Evolutionary conservation across 1,140 invertebrate species (phyloP).

Genomic region (Mesaphorura yosii): DNA sequence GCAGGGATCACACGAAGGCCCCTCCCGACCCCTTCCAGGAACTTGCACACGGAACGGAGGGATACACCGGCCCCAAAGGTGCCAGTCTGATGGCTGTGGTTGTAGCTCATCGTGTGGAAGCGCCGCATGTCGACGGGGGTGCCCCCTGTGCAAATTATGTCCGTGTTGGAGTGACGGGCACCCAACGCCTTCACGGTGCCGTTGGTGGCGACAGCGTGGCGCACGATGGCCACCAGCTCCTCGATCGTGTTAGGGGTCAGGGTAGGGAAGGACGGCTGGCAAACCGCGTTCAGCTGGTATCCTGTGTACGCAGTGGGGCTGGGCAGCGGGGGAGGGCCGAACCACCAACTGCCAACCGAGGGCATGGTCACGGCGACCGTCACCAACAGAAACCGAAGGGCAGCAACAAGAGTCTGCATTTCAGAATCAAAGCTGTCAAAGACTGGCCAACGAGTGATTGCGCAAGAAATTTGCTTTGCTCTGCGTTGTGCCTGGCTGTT

Average conservation of each 20-base stretch:
- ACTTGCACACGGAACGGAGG: not conserved
- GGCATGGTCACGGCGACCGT: too few species aligned
- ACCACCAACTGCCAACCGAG: too few species aligned
- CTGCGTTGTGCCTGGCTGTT: too few species aligned
- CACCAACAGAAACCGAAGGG: too few species aligned
- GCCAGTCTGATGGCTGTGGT: not conserved
- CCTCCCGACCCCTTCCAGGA: not conserved
- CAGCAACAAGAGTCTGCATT: too few species aligned
- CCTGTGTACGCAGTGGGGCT: too few species aligned
- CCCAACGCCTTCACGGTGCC: conserved; percentile 3
- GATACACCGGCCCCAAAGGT: conserved; percentile 4
- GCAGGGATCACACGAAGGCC: conserved; percentile 9
- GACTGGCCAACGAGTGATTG: too few species aligned
- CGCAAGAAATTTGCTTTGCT: too few species aligned
- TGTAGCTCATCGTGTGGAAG: not conserved
- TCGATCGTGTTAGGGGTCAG: not conserved
- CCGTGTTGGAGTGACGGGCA: not conserved
- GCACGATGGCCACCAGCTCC: not conserved
- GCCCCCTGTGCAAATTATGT: conserved; percentile 11
- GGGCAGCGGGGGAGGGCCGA: too few species aligned
- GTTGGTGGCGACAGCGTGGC: not conserved
- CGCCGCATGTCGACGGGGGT: conserved; percentile 3
- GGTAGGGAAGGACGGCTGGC: not conserved
- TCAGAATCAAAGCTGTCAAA: too few species aligned
- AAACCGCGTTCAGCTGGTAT: too few species aligned